Evolutionary conservation across 92 coral and sea anemone species (phyloP).

Genomic region (Phenganax marumi): DNA sequence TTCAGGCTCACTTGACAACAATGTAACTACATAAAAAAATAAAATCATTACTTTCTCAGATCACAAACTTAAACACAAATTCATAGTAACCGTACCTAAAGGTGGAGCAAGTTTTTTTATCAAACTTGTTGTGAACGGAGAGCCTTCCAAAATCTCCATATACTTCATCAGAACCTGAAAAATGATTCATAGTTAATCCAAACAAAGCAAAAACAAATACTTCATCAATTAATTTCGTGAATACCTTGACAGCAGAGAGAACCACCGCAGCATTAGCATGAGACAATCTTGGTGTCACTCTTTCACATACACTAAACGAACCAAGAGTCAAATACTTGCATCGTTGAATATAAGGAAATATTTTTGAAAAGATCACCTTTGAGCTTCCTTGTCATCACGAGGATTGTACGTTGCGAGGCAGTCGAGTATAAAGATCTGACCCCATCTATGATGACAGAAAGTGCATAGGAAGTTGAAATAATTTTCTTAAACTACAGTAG

Average conservation of each 20-base stretch:
- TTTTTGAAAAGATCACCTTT: slow-evolving; percentile 60
- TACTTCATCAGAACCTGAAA: slow-evolving; percentile 93
- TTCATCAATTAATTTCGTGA: background rate
- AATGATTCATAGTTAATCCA: background rate
- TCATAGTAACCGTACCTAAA: slow-evolving; percentile 53
- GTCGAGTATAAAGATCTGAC: slow-evolving; percentile 96
- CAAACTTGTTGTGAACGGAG: slow-evolving; percentile 78
- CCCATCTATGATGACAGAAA: slow-evolving; percentile 67
- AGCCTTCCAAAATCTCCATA: slow-evolving; percentile 92
- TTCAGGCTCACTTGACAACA: slow-evolving; percentile 96
- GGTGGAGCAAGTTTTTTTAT: slow-evolving; percentile 94
- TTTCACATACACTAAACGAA: slow-evolving; percentile 82
- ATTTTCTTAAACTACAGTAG: background rate
- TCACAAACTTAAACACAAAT: background rate
- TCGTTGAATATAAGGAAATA: background rate
- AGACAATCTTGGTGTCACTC: slow-evolving; percentile 96
- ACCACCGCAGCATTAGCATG: slow-evolving; percentile 99
- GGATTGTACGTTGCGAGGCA: slow-evolving; percentile 96
- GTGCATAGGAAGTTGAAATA: background rate
- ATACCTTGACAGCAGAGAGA: slow-evolving; percentile 94
- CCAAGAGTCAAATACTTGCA: background rate
- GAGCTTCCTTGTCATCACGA: slow-evolving; percentile 97
- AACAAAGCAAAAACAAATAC: background rate
- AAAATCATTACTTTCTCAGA: background rate
- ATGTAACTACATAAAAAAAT: slow-evolving; percentile 62